Evolutionary conservation across 2,113 vertebrate species (phyloP).

Genomic region (Clarias macrocephalus): DNA sequence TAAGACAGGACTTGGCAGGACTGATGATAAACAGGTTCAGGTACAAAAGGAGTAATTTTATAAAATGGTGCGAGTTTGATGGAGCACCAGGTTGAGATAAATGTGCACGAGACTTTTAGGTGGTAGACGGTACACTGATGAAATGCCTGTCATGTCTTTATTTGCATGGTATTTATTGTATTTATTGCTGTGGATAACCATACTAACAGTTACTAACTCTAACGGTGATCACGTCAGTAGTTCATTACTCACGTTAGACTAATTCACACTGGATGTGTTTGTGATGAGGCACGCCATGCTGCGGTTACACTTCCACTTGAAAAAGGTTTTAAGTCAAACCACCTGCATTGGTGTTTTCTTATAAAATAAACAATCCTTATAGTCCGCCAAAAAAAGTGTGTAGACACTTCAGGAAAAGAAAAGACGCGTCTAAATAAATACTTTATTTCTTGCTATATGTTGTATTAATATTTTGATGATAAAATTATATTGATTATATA

Average conservation of each 20-base stretch:
- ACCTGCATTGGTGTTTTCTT: background rate
- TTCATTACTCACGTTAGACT: background rate
- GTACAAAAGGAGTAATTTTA: slow-evolving; percentile 2
- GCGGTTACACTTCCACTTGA: background rate
- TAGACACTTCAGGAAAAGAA: too few species aligned
- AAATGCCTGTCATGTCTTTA: slow-evolving; percentile 2
- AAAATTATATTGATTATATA: too few species aligned
- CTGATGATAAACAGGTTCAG: background rate
- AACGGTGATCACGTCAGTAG: background rate
- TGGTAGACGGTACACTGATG: background rate
- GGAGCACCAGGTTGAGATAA: background rate
- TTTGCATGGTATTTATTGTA: background rate
- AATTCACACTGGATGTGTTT: background rate
- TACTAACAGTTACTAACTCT: background rate
- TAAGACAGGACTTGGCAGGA: background rate
- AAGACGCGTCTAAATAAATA: too few species aligned
- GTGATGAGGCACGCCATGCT: background rate
- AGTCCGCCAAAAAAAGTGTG: too few species aligned
- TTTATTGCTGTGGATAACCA: background rate
- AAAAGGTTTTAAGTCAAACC: background rate
- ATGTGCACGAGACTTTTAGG: background rate
- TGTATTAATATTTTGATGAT: too few species aligned
- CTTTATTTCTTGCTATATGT: too few species aligned
- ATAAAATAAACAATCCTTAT: too few species aligned
- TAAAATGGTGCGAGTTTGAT: slow-evolving; percentile 17